phyloP scores from a whole-genome alignment of 2,888 invertebrate species.

The Zele albiditarsus region DNA sequence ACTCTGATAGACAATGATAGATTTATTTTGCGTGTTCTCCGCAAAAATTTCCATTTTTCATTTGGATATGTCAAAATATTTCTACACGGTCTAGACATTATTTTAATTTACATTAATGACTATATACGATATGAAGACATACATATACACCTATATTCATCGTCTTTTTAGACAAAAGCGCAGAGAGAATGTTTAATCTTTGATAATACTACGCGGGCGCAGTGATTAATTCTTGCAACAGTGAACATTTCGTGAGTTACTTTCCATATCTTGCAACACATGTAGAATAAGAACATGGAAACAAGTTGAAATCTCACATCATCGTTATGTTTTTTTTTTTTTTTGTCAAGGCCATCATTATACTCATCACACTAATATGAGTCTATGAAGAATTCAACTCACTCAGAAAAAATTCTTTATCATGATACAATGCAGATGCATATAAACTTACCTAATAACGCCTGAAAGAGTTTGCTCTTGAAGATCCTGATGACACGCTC shows the following conservation, averaged over 20 bases:
- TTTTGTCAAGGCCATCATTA: not conserved
- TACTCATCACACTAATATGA: not conserved
- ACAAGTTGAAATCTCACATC: not conserved
- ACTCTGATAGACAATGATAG: not conserved
- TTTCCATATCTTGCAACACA: conserved; percentile 9
- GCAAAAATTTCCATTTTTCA: not conserved
- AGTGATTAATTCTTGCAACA: conserved; percentile 21
- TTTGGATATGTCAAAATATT: not conserved
- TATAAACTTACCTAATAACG: conserved; percentile 89
- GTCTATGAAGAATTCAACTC: not conserved
- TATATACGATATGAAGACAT: not conserved
- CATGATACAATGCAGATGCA: not conserved
- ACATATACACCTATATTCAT: not conserved
- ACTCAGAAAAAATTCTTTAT: not conserved
- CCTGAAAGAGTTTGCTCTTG: conserved; percentile 98
- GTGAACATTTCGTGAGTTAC: not conserved
- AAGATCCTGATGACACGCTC: conserved; percentile 98
- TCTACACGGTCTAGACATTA: not conserved
- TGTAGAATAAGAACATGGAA: conserved; percentile 4
- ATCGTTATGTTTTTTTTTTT: not conserved
- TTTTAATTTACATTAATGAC: not conserved
- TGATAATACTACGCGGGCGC: conserved; percentile 4
- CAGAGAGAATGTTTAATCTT: conserved; percentile 26
- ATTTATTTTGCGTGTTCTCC: not conserved
- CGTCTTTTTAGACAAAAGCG: conserved; percentile 2